Conservation (phyloP, 2,113 vertebrate species). For the Sphaerodactylus townsendi region DNA sequence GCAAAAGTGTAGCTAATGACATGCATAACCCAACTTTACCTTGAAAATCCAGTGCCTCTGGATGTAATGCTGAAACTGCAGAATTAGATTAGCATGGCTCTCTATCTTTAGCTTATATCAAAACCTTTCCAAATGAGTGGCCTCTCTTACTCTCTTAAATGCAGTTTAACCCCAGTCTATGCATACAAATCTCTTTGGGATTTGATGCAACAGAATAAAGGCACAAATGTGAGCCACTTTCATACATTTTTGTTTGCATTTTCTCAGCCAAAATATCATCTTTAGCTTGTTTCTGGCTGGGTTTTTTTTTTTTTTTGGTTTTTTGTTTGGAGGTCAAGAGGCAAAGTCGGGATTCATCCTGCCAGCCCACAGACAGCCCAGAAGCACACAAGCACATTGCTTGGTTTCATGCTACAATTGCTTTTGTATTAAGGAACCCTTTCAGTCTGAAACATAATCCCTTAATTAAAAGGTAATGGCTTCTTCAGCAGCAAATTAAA, state of each 20-base stretch:
- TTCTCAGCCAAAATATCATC: slow-evolving; percentile 13
- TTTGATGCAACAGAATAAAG: slow-evolving; percentile 20
- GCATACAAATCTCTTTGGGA: slow-evolving; percentile 14
- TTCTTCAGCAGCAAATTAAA: slow-evolving; percentile 56
- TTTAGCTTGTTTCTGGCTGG: not conserved
- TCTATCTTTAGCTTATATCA: slow-evolving; percentile 22
- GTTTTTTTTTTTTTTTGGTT: not conserved
- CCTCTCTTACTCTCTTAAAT: slow-evolving; percentile 24
- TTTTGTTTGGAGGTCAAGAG: not conserved
- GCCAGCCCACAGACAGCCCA: not conserved
- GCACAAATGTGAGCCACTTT: slow-evolving; percentile 6
- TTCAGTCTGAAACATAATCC: slow-evolving; percentile 31
- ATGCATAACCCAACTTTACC: slow-evolving; percentile 45
- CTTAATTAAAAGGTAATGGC: slow-evolving; percentile 61
- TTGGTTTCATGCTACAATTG: slow-evolving; percentile 24
- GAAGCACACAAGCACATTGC: slow-evolving; percentile 12
- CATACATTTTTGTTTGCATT: not conserved
- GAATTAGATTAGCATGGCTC: slow-evolving; percentile 32
- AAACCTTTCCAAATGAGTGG: slow-evolving; percentile 18
- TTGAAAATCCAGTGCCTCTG: slow-evolving; percentile 68
- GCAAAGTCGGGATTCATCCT: slow-evolving; percentile 18
- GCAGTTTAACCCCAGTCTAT: not conserved
- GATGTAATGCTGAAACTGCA: slow-evolving; percentile 36
- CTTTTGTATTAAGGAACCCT: slow-evolving; percentile 48
- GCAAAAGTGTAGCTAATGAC: slow-evolving; percentile 6